Base-by-base conservation (phyloP, 2,797 vertebrate genomes). In the Zalophus californianus region DNA sequence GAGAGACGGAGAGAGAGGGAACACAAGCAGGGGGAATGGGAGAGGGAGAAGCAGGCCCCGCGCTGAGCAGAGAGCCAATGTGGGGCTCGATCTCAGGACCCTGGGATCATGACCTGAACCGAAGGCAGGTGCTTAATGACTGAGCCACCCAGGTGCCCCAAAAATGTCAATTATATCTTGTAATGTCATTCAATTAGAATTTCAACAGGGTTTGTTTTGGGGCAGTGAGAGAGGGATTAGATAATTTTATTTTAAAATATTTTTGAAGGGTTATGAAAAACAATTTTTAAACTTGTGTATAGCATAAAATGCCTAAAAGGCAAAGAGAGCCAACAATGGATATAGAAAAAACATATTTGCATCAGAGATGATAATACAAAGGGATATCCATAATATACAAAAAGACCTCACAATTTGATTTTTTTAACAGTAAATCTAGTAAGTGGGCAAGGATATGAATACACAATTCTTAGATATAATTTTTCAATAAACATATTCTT, bases 401-500 rank as follows among this genome's bases (percentile, higher is more conserved):
- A 88, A 15, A 93, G 13, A 54, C 27, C 8, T 87, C 48, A 87
- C 27, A 48, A 35, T 75, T 41, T 70, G 41, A 66, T 79, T 35
- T 58, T 84, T 58, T 10, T 18, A 72, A 85, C 64, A 10, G 60
- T 44, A 88, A 48, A 50, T 80, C 52, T 58, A 92, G 88, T 75
- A 68, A 80, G 13, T 50, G 20, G 38, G 27, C 25, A 86, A 72
- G 38, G 27, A 66, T 82, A 64, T 56, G 23, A 54, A 72, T 25
- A 78, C 32, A 27, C 23, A 91, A 83, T 78, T 92, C 32, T 94
- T 82, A 93, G 41, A 89, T 15, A 32, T 0, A 56, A 77, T 23
- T 52, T 75, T 95, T 77, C n/a, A 86, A 68, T 64, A 66, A 93
- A 77, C 41, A 82, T 44, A 86, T 92, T 87, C 73, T 87, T 97